Evolutionary conservation across 2,113 vertebrate species (phyloP), one percentile per base, ranked within the genome.

Genomic region (Ceratotherium simum): DNA sequence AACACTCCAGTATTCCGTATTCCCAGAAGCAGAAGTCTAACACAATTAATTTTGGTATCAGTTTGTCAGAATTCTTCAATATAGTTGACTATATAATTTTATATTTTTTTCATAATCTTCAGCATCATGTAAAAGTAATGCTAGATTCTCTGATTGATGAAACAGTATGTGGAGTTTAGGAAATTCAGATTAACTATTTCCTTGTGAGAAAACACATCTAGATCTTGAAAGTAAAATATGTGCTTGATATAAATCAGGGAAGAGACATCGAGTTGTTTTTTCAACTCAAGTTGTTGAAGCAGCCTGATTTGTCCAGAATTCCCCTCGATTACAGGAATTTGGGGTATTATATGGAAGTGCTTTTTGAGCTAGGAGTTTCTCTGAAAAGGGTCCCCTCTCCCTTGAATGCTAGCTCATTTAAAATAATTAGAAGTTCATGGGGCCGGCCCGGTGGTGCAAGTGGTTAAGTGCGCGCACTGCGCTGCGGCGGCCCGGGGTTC

Each of bases 1-100:
- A 14, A 4, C 36, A 7, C 31, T 42, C 23, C 48, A 4, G 20
- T 3, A 2, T 10, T 23, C 36, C 27, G 0, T 6, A 8, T 9
- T 48, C 67, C 51, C 1, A 1, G 79, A 27, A 76, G 33, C 6
- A 2, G 25, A 33, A 17, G 8, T 54, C 27, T 7, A 1, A 17
- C 13, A 20, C 6, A 0, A 5, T 46, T 42, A 6, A 20, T 46
- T 56, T 58, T 48, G 58, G 8, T 6, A 8, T 14, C 60, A 5
- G 58, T 29, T 39, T 42, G 39, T 76, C 79, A 23, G 58, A 20
- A 25, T 51, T 39, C 31, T 29, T n/a, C 36, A 18, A 0, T 42
- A 2, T 12, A 21, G 33, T 39, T 8, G 58, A 39, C 48, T 6
- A 0, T 62, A 21, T 64, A 8, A 4, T 67, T 48, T 46, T 46